phyloP scores from a whole-genome alignment of 2,888 invertebrate genomes.

The Temnothorax rugatulus region DNA sequence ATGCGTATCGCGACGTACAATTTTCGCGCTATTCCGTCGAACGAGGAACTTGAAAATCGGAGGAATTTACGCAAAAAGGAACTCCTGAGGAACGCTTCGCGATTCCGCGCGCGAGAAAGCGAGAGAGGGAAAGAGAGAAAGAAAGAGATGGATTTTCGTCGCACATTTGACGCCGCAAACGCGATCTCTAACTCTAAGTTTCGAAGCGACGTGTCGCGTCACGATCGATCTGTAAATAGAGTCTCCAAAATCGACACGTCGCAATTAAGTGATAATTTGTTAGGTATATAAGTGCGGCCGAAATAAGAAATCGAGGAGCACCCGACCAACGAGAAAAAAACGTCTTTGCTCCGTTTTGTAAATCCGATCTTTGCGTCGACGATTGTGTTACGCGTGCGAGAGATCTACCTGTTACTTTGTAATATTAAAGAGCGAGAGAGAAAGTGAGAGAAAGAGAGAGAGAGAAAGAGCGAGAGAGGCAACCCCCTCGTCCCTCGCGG shows the following conservation, averaged over 20 bases:
- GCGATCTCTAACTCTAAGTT: background rate
- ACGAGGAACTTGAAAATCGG: constrained; percentile 17
- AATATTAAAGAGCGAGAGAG: constrained; percentile 50
- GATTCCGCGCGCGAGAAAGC: background rate
- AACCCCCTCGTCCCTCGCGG: constrained; percentile 49
- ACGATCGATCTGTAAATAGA: constrained; percentile 27
- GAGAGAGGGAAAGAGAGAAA: background rate
- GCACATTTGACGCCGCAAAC: background rate
- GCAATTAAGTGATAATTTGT: constrained; percentile 33
- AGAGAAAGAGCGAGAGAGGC: constrained; percentile 14
- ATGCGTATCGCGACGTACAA: constrained; percentile 4
- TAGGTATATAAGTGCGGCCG: constrained; percentile 3
- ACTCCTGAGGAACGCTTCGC: background rate
- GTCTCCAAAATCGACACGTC: constrained; percentile 18
- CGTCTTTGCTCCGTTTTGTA: constrained; percentile 9
- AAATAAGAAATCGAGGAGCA: constrained; percentile 6
- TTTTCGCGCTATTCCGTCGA: constrained; percentile 17
- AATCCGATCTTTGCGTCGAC: constrained; percentile 8
- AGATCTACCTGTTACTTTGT: constrained; percentile 22
- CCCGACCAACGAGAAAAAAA: constrained; percentile 22
- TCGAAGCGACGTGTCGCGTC: background rate
- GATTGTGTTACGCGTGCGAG: constrained; percentile 17
- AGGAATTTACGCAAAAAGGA: constrained; percentile 9
- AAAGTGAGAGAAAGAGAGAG: constrained; percentile 1
- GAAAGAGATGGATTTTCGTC: constrained; percentile 2